Conservation (phyloP, 2,113 vertebrate genomes). For the Butorides virescens region DNA sequence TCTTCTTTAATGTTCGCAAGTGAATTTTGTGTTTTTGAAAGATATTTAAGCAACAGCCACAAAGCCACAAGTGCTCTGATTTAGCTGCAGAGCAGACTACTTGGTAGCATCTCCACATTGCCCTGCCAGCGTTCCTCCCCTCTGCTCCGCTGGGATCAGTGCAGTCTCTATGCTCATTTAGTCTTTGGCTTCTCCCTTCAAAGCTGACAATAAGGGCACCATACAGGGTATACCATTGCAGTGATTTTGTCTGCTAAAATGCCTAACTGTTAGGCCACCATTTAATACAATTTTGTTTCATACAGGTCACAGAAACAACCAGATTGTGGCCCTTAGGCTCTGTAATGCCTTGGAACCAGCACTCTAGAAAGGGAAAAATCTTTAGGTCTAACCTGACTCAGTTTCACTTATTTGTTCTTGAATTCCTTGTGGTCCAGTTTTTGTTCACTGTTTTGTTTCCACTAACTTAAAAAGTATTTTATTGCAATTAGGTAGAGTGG, state of each 20-base stretch:
- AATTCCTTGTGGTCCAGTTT: neutral
- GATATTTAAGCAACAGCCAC: neutral
- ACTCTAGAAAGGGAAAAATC: neutral
- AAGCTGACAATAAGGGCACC: constrained; percentile 23
- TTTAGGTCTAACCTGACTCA: neutral
- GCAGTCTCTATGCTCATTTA: constrained; percentile 38
- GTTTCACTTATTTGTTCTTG: neutral
- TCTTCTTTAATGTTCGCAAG: neutral
- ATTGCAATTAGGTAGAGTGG: neutral
- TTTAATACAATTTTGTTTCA: neutral
- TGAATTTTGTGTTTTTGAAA: neutral
- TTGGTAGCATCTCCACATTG: neutral
- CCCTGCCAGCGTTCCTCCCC: constrained; percentile 26
- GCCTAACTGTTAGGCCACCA: neutral
- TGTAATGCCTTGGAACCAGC: neutral
- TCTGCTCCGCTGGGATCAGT: constrained; percentile 14
- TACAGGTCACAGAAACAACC: neutral
- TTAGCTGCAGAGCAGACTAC: neutral
- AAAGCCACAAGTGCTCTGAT: neutral
- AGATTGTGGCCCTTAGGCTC: neutral
- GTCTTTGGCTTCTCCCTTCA: constrained; percentile 42
- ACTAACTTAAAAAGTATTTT: neutral
- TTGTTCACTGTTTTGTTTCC: neutral
- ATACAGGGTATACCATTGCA: neutral
- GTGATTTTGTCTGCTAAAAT: constrained; percentile 6